Evolutionary conservation across 2,888 invertebrate genomes (phyloP).

Genomic region (Dynastes tityus): DNA sequence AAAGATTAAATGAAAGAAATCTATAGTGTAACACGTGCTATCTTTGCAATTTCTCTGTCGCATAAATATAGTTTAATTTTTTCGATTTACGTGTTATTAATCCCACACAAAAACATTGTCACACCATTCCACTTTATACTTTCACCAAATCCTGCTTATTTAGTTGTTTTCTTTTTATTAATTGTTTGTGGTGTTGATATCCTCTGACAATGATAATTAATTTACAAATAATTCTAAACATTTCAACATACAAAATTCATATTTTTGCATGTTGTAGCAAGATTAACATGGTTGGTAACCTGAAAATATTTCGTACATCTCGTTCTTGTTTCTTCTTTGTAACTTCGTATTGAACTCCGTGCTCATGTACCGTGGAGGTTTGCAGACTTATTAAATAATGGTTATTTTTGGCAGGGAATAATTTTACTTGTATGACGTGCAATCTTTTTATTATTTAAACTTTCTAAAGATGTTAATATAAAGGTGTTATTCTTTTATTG

Average conservation of each 20-base stretch:
- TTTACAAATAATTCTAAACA: too few relatives aligned
- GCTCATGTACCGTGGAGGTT: constrained; percentile 4
- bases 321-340: background rate
- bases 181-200: background rate
- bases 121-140: background rate
- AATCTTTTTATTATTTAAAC: too few relatives aligned
- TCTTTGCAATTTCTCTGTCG: background rate
- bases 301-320: background rate
- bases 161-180: background rate
- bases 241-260: too few relatives aligned
- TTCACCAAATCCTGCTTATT: background rate
- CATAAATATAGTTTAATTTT: background rate
- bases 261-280: too few relatives aligned
- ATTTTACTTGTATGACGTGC: too few relatives aligned
- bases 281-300: too few relatives aligned
- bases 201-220: too few relatives aligned
- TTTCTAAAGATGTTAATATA: too few relatives aligned
- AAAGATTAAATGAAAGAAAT: too few relatives aligned
- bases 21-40: background rate
- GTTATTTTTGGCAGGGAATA: too few relatives aligned
- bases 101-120: background rate
- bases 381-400: too few relatives aligned
- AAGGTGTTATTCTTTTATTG: too few relatives aligned
- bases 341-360: background rate
- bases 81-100: background rate